Base-by-base conservation (phyloP, 1,140 invertebrate species). In the Drosophila sulfurigaster region DNA sequence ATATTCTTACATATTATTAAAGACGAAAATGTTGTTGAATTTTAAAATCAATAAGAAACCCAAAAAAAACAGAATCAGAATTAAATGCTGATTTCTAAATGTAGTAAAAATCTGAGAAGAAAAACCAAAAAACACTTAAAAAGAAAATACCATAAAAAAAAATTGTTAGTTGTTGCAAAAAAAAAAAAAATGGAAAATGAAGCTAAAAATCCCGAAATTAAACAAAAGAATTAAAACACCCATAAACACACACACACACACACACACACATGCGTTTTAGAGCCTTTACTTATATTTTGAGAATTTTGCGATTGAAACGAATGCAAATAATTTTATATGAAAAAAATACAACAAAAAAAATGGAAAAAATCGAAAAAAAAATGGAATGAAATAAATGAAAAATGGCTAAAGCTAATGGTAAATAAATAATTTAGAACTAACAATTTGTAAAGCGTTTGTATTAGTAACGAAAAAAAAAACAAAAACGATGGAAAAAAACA, bases 271-370 rank as follows among this genome's bases (percentile, higher is more conserved):
- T 64, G 82, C 79, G 81, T 85, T 89, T 90, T 89, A 90, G 81
- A 90, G 86, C 86, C 86, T 90, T 90, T 90, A 90, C 72, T 89
- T 89, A 83, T 83, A 90, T 89, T 89, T 89, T 83, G 85, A 85
- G 85, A 89, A 75, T 83, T 88, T 88, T 88, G 85, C 85, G 72
- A 81, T 80, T 65, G 80, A 88, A 80, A 82, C 70, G 70, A 81
- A 85, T 81, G 85, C 85, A 79, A 89, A 83, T 78, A 89, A 83
- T 89, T 89, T 89, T 89, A 83, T 89, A 88, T 78, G 46, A 28
- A 67, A 81, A 64, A 70, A 63, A 68, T 64, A 80, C 73, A 73
- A 60, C 41, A 65, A 52, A 72, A 72, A 75, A 80, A 71, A 48
- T 57, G 38, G 8, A 11, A 43, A 43, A 43, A n/a, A 43, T 13